Evolutionary conservation across 2,113 vertebrate genomes (phyloP), one percentile per base, ranked within the genome.

Genomic region (Pomatorhinus ruficollis): DNA sequence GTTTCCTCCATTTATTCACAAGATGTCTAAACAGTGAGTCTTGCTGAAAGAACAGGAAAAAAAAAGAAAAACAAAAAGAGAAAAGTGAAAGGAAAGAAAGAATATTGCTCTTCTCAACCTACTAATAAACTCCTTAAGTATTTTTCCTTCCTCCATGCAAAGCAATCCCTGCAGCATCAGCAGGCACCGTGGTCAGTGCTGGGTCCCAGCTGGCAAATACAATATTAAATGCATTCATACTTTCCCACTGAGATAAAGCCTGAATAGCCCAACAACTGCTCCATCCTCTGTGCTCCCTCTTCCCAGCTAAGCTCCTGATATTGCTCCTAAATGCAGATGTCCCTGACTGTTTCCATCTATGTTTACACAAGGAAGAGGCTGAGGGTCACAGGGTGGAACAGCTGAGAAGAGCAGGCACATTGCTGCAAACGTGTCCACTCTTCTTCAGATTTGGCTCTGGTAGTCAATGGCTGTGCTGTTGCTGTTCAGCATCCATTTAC

Each of bases 211-310:
- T 84, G 94, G 68, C 70, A 95, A 96, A 91, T 64, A 91, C 93
- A 96, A 63, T 88, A 90, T 85, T 84, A 95, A 86, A 81, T 57
- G 44, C 44, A 78, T 81, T 95, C 94, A 95, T 95, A 96, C 65
- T 97, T 97, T 96, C 82, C 94, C 87, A 94, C 82, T 94, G 95
- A 97, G 88, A 92, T 92, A 96, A 89, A 94, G 90, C 68, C 84
- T 93, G 88, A 83, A 92, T 77, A 96, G 84, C 57, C 78, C 81
- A 86, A 95, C 93, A 87, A 70, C 93, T 74, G 80, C 59, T 93
- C 59, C 82, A 87, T 90, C 91, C 87, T 77, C 89, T 80, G 61
- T 11, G 50, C 74, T 87, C 78, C 74, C 72, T 91, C 82, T 96
- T 96, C 91, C 95, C 91, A 85, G 76, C 30, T 91, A 93, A 97